Conservation (phyloP, 2,888 invertebrate genomes). For the Prosopocoilus inquinatus region DNA sequence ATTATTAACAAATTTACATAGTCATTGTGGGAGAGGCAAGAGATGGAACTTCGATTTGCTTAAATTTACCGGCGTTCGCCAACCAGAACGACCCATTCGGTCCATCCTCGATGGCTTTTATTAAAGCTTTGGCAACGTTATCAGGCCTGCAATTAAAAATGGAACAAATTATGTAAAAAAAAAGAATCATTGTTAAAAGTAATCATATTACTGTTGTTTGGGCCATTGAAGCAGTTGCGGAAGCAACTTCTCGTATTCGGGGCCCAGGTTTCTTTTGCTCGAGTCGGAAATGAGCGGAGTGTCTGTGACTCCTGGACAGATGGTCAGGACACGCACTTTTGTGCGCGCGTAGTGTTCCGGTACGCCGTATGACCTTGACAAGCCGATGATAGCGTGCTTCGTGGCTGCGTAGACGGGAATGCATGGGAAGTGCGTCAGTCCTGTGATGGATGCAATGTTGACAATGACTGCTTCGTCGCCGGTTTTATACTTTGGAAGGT, state of each 20-base stretch:
- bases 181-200: too few species aligned
- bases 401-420: slow-evolving; percentile 11
- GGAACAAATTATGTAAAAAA: too few species aligned
- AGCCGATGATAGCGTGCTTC: slow-evolving; percentile 7
- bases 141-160: too few species aligned
- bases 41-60: too few species aligned
- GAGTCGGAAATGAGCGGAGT: background rate
- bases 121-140: too few species aligned
- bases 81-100: too few species aligned
- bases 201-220: too few species aligned
- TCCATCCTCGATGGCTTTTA: too few species aligned
- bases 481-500: slow-evolving; percentile 13
- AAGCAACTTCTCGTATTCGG: background rate
- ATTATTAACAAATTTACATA: too few species aligned
- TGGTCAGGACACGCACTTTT: slow-evolving; percentile 8
- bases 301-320: slow-evolving; percentile 12
- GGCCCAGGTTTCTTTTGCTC: background rate
- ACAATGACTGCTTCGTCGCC: slow-evolving; percentile 11
- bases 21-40: too few species aligned
- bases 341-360: slow-evolving; percentile 4
- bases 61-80: too few species aligned
- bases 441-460: slow-evolving; percentile 13
- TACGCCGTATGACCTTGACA: slow-evolving; percentile 4
- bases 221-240: too few species aligned
- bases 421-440: background rate